Evolutionary conservation across 2,797 vertebrate genomes (phyloP), one percentile per base, ranked within the genome.

Genomic region (Craterocephalus amniculus): DNA sequence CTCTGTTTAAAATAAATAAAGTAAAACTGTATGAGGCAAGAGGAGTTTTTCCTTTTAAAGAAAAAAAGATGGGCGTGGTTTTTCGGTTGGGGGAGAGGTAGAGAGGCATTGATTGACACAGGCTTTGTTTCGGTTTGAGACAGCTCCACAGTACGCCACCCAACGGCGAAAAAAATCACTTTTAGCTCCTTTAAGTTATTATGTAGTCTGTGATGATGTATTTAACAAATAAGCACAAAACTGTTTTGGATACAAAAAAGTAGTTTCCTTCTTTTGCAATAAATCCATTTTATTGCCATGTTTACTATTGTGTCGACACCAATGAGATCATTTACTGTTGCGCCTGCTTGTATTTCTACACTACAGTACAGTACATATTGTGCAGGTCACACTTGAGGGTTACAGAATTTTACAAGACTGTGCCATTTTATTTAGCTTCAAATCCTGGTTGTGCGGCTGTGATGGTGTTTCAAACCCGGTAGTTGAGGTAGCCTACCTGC

Each of bases 251-350:
- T 79, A 76, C 80, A 74, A 78, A 62, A 65, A 51, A 63, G 20
- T 1, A 51, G 40, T 80, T 81, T 80, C 71, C 58, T 38, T 52
- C 54, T 69, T 13, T 76, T 63, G 48, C 35, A 84, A 78, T 85
- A 83, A 89, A 87, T 85, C 83, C 2, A 35, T 81, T 80, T 84
- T 60, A 81, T 78, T 58, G 74, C 85, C 78, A 76, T 81, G 84
- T 87, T 80, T 58, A 7, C 72, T 76, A 66, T 67, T 69, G 57
- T 22, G 63, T 58, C 45, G 66, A 70, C 68, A 83, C 63, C 70
- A 72, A 22, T 88, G 84, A 90, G 56, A 80, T 88, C 83, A 83
- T 83, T 68, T 58, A 58, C 74, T 56, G 58, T 76, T 69, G 75
- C 68, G 57, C 57, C 55, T 54, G 63, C 52, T 49, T 75, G 68